Evolutionary conservation across 2,888 invertebrate species (phyloP), one percentile per base, ranked within the genome.

Genomic region (Nomada flava): DNA sequence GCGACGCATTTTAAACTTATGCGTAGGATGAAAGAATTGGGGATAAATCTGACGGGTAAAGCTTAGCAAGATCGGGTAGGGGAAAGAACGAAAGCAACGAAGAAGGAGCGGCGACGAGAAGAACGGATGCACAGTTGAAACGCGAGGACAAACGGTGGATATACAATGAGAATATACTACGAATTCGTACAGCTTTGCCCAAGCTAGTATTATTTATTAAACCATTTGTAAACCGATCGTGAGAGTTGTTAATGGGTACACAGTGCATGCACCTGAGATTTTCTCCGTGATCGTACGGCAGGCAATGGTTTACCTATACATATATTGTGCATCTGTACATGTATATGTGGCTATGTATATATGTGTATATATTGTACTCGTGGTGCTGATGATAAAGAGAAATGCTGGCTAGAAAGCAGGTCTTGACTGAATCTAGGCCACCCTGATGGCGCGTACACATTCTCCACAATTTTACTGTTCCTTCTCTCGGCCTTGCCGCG

Each of bases 391-490:
- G 93, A 93, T 93, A 93, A 93, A 93, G 93, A 93, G 93, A 93
- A 93, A 93, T 93, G 93, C 91, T 92, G 92, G 90, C 93, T 93
- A 93, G 93, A 93, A 93, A 93, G 93, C 93, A 93, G 93, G 93
- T 93, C 93, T 93, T 90, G 91, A 83, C 87, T 88, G 91, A 92
- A 93, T 93, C 92, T 93, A 93, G 93, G 93, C 93, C 93, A 93
- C 91, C 90, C 91, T 91, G 91, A 91, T 92, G 91, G 88, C 91
- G 89, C 90, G 86, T 90, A 91, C 90, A 91, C 92, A 91, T 92
- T 92, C 92, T 92, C 92, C 91, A 91, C 90, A 92, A 93, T 92
- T 93, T 93, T 92, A 91, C 92, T 91, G 90, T 91, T 92, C 89
- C 89, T 89, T 91, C 91, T 90, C 89, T 86, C 90, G 88, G 90